Evolutionary conservation across 2,797 vertebrate genomes (phyloP), one percentile per base, ranked within the genome.

Genomic region (Liparis tanakae): DNA sequence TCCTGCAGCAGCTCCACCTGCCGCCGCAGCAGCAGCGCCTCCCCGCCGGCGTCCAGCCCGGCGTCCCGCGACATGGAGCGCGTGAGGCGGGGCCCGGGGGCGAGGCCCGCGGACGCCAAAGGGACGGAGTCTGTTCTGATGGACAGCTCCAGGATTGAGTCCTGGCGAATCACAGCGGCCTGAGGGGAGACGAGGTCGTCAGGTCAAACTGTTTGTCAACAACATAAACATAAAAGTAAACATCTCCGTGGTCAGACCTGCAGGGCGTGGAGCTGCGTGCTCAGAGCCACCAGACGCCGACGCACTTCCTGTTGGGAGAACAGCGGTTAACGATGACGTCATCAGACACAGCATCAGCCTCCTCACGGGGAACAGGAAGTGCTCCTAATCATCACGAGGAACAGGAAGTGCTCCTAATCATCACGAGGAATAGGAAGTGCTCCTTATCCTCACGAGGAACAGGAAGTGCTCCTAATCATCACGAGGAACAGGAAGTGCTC

Each of bases 101-200:
- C 88, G 67, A 77, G 17, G 60, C 34, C 41, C 36, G 39, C n/a
- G 7, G 14, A 6, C 9, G 72, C 25, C 5, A 80, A 70, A 8
- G 86, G 59, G 12, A 76, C 1, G 0, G 76, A 36, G 17, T 63
- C 67, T 10, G 74, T 41, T 54, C 62, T 80, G 51, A 82, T n/a
- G 4, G 85, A 88, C 39, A 94, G 82, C 75, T 94, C 94, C 80
- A 97, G 81, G 54, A 95, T 50, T 0, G 96, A 95, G 83, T 97
- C 97, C 91, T 97, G 97, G 55, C 94, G 94, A 56, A 95, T 93
- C 65, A 97, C 95, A 5, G 94, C 92, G 0, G 95, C 96, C 97
- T 98, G 85, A n/a, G 37, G 25, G 25, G 25, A 30, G 25, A 30
- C 25, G 57, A 43, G 5, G 51, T 30, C 25, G 76, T 54, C 15